Percentiles rank a stretch among this genome's conserved stretches.
Conservation (phyloP, 2,888 invertebrate species). For the Nasonovia ribisnigri region DNA sequence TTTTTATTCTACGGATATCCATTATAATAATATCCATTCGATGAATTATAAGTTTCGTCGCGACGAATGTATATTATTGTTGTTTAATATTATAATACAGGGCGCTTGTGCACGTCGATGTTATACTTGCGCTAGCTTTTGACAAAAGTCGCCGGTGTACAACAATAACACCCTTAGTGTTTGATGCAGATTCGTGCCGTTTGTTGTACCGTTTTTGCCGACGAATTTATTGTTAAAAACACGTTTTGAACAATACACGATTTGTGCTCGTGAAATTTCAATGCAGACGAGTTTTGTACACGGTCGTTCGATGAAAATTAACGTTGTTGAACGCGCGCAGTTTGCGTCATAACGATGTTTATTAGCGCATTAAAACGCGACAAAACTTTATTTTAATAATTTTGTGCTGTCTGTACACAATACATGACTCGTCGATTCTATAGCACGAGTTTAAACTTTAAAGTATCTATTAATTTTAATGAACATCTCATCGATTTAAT, state of each 20-base stretch:
- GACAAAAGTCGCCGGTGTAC: neutral
- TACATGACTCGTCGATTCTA: neutral
- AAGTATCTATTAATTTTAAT: constrained; percentile 27
- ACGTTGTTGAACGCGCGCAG: neutral
- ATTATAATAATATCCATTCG: neutral
- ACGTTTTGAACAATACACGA: neutral
- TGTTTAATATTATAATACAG: neutral
- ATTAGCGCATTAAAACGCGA: constrained; percentile 3
- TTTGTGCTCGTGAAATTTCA: neutral
- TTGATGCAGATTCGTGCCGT: neutral
- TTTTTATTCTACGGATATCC: neutral
- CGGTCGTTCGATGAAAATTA: neutral
- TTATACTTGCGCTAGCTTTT: neutral
- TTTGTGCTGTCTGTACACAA: neutral
- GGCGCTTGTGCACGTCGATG: neutral
- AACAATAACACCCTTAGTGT: neutral
- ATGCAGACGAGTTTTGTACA: neutral
- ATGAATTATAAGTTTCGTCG: neutral
- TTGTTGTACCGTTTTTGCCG: neutral
- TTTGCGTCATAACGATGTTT: constrained; percentile 1
- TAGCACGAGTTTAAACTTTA: neutral
- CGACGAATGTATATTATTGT: neutral
- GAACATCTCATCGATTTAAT: neutral
- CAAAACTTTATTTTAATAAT: constrained; percentile 6
- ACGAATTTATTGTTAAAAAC: neutral